phyloP scores from a whole-genome alignment of 2,888 invertebrate species.

The Dryomyza anilis region DNA sequence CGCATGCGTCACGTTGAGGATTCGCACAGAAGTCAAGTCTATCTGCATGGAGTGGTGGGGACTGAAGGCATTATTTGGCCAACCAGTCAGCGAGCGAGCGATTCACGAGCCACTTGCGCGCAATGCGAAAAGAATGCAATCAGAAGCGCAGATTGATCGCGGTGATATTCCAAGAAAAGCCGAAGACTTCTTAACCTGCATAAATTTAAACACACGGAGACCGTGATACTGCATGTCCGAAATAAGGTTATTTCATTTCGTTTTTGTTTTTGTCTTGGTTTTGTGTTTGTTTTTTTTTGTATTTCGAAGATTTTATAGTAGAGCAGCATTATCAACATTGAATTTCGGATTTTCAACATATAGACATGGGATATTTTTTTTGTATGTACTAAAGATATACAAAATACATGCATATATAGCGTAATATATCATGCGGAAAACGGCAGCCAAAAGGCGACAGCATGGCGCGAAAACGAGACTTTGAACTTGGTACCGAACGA shows the following conservation, averaged over 20 bases:
- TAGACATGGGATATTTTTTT: no score
- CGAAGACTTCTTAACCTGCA: constrained; percentile 40
- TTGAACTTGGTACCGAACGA: constrained; percentile 24
- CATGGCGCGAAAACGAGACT: constrained; percentile 26
- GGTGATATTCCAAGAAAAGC: constrained; percentile 56
- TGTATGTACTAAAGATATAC: background rate
- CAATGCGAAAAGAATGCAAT: constrained; percentile 53
- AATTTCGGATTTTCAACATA: constrained; percentile 29
- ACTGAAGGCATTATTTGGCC: constrained; percentile 1
- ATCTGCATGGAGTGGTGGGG: background rate
- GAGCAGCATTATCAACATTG: constrained; percentile 22
- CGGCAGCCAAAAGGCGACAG: constrained; percentile 27
- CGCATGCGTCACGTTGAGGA: constrained; percentile 35
- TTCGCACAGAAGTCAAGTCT: constrained; percentile 21
- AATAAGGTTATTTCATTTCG: constrained; percentile 18
- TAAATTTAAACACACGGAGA: constrained; percentile 39
- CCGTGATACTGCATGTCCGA: background rate
- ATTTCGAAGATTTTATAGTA: no score
- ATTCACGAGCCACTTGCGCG: constrained; percentile 18
- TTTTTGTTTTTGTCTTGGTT: no score
- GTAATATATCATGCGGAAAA: constrained; percentile 18
- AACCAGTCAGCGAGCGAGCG: constrained; percentile 31
- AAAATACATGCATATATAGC: background rate
- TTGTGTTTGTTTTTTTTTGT: no score
- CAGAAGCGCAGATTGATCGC: constrained; percentile 55